Base-by-base conservation (phyloP, 2,113 vertebrate genomes). In the Myxocyprinus asiaticus region DNA sequence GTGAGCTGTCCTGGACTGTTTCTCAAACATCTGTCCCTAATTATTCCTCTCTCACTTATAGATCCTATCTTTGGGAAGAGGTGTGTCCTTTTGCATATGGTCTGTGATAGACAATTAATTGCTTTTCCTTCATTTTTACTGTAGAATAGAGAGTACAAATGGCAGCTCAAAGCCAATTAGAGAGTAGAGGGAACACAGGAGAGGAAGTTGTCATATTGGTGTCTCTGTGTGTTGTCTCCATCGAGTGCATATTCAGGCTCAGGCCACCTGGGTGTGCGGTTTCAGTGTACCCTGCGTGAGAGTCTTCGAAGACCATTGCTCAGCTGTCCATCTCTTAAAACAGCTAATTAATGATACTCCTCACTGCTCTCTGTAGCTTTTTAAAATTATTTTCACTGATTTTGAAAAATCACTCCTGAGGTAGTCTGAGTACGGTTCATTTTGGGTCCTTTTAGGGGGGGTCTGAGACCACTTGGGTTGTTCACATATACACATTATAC, bases 11-110 rank as follows among this genome's bases (percentile, higher is more conserved):
- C 88, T 90, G 86, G 89, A 90, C 88, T 81, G 76, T 90, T 89
- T 90, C 80, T 85, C 81, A 80, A 92, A 91, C 92, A 93, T 91
- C 93, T 93, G 92, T 92, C 88, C 89, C 86, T 89, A 91, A 94
- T 94, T 92, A 93, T 87, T 91, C 86, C 87, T 51, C 85, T 84
- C 86, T 90, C 87, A 88, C 88, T 76, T 83, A 82, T 78, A 64
- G 72, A 90, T 91, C 87, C 77, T 88, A 86, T 87, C 85, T 86
- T 91, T 89, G 88, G 87, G 82, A 88, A 92, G 90, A 80, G 77
- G 65, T 77, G 76, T 70, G 78, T 63, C 61, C 83, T 92, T 92
- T 91, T 91, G 88, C 90, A 93, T 90, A 88, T 82, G 86, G 87
- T 80, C 85, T 84, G 89, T 90, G 88, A 94, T 89, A 84, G 89